Base-by-base conservation (phyloP, 2,113 vertebrate species). In the Barnardius zonarius region DNA sequence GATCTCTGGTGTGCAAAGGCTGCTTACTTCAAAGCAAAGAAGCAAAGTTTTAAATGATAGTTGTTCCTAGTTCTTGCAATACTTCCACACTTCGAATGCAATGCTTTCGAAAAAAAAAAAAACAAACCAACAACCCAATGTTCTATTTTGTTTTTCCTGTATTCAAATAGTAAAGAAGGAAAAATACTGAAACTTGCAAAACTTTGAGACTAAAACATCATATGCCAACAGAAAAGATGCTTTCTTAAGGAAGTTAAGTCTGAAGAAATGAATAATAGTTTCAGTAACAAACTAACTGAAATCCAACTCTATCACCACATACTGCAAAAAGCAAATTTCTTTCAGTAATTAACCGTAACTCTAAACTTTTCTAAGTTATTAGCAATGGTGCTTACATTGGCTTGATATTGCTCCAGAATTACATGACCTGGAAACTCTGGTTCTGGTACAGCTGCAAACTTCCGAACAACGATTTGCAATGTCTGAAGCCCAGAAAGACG, bases 381-480 rank as follows among this genome's bases (percentile, higher is more conserved):
- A 79, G 57, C 72, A 88, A 16, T 51, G 51, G 64, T 88, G 48
- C 98, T 98, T 97, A 99, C 99, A 83, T 99, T 99, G 79, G 99
- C 99, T 98, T 99, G 99, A 98, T 99, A 99, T 82, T 99, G 99
- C 96, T 99, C 99, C 95, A 99, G 97, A 96, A 99, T 98, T 57
- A 99, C 97, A 78, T 99, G 99, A 55, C 99, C 99, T 28, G 99
- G 99, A 96, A 99, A 99, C 97, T 99, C 99, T 2, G 99, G 99
- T 46, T 99, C 99, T 17, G 98, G 98, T 83, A 99, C 96, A 83
- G 88, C 35, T 28, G 98, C 98, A 98, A 99, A 99, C 80, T 96
- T 98, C 51, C 97, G 97, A 97, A 99, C 98, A 97, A 99, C 96
- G 48, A 98, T 97, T 88, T 99, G 97, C 62, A 99, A 96, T 0